Conservation (phyloP, 2,888 invertebrate genomes). For the Limnephilus lunatus region DNA sequence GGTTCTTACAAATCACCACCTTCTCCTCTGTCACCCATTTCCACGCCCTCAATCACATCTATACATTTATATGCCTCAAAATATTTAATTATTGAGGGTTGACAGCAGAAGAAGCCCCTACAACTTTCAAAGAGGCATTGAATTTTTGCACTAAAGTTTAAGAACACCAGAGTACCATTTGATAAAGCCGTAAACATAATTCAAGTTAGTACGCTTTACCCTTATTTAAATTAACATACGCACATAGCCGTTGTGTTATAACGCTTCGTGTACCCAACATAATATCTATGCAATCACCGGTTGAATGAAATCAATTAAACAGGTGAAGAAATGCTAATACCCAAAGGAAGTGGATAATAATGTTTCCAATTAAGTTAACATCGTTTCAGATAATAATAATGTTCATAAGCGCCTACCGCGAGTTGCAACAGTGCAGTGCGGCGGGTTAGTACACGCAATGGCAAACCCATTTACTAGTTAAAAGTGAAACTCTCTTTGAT, state of each 20-base stretch:
- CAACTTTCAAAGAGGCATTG: no score
- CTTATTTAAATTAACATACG: neutral
- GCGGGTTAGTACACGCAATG: neutral
- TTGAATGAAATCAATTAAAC: neutral
- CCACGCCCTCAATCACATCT: no score
- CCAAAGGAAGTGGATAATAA: neutral
- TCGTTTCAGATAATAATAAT: neutral
- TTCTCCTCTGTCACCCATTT: no score
- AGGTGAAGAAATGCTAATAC: neutral
- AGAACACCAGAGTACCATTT: no score
- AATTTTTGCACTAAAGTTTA: no score
- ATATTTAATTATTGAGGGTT: no score
- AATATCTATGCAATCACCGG: neutral
- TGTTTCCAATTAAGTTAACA: neutral
- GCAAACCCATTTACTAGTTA: neutral
- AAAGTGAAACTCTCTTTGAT: neutral
- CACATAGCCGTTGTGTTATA: neutral
- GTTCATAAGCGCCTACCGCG: neutral
- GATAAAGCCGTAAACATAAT: neutral
- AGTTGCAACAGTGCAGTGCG: neutral
- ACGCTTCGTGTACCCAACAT: neutral
- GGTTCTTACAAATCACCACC: no score
- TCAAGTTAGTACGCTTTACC: neutral
- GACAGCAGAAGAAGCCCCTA: no score
- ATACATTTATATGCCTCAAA: no score